phyloP scores from a whole-genome alignment of 2,888 invertebrate genomes.

The Bibio marci region DNA sequence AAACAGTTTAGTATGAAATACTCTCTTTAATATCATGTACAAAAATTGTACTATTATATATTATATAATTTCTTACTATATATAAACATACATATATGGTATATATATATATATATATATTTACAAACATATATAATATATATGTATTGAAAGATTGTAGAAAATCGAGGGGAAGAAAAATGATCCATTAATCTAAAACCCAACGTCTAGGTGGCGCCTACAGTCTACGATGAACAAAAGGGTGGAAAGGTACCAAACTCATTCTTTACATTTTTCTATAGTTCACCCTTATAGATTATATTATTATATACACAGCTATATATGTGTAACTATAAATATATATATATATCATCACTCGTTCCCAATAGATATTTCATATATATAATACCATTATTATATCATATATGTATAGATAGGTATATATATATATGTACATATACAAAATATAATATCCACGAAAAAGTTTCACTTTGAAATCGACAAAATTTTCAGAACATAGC shows the following conservation, averaged over 20 bases:
- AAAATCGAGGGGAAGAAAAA: conserved; percentile 43
- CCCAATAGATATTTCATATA: conserved; percentile 1
- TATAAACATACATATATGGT: background rate
- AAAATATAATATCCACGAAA: too few relatives aligned
- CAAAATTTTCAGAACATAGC: background rate
- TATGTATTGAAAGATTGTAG: conserved; percentile 19
- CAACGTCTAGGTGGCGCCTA: conserved; percentile 66
- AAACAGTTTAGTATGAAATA: too few relatives aligned
- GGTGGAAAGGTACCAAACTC: conserved; percentile 3
- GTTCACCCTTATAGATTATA: background rate
- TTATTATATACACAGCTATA: background rate
- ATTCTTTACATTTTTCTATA: background rate
- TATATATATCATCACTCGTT: background rate
- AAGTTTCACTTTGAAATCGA: conserved; percentile 1
- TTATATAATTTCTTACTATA: too few relatives aligned
- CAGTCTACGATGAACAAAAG: conserved; percentile 15
- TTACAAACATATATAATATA: background rate
- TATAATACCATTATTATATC: too few relatives aligned
- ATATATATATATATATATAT: background rate
- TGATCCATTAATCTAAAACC: conserved; percentile 67
- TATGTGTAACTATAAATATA: too few relatives aligned
- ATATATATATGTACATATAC: too few relatives aligned
- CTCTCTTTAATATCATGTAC: too few relatives aligned
- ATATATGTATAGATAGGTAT: too few relatives aligned
- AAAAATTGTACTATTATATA: too few relatives aligned